Conservation (phyloP, 2,888 invertebrate species). For the Oxytorus armatus region DNA sequence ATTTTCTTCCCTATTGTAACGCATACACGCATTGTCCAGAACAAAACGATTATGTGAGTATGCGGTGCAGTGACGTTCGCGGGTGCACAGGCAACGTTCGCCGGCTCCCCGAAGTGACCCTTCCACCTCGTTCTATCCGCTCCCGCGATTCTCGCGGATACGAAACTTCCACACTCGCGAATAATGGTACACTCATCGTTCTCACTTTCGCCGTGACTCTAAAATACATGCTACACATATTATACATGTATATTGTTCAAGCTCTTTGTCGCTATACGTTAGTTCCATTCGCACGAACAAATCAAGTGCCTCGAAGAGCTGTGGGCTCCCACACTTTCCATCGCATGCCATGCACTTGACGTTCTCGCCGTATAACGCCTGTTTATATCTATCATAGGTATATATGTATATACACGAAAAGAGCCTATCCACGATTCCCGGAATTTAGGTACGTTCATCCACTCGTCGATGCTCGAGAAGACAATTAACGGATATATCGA, state of each 20-base stretch:
- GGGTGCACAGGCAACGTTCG: too few species aligned
- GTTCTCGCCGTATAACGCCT: slow-evolving; percentile 16
- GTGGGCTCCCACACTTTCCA: slow-evolving; percentile 49
- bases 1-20: too few species aligned
- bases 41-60: too few species aligned
- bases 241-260: not conserved
- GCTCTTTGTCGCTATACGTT: slow-evolving; percentile 32
- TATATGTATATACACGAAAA: not conserved
- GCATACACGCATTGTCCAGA: too few species aligned
- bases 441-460: slow-evolving; percentile 5
- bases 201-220: slow-evolving; percentile 25
- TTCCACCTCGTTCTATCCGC: slow-evolving; percentile 19
- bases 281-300: slow-evolving; percentile 53
- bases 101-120: slow-evolving; percentile 36
- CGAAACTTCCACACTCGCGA: slow-evolving; percentile 33
- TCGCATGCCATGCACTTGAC: slow-evolving; percentile 34
- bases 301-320: slow-evolving; percentile 54
- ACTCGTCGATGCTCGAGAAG: not conserved
- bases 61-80: too few species aligned
- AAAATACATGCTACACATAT: not conserved
- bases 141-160: slow-evolving; percentile 12
- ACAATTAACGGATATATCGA: slow-evolving; percentile 10
- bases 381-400: slow-evolving; percentile 13
- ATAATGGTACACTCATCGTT: slow-evolving; percentile 42
- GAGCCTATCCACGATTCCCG: not conserved